Base-by-base conservation (phyloP, 2,888 invertebrate species). In the Euphydryas editha region DNA sequence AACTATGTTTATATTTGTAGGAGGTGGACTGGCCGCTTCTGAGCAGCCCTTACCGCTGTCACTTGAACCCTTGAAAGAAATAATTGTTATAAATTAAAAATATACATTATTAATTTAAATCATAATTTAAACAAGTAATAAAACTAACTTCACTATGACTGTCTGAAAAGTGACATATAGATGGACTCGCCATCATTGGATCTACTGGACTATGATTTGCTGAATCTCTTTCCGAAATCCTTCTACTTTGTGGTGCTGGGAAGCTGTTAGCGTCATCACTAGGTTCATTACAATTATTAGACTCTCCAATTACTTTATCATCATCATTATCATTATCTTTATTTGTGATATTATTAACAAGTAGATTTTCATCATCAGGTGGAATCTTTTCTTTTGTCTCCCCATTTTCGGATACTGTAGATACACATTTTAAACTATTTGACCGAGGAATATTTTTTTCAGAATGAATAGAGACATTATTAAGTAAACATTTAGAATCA, bases 21-120 rank as follows among this genome's bases (percentile, higher is more conserved):
- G 94, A 17, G 95, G 95, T 47, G 96, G 96, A 72, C 95, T 96
- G 65, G 95, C 94, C 36, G 95, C 94, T 77, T 95, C 95, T 75
- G 95, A 96, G 76, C 95, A 94, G 74, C 97, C 97, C 90, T 97
- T 96, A 56, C 97, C 97, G 85, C 97, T 97, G 84, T 97, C 97
- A 84, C 95, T 96, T 67, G 96, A 97, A 70, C 95, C 96, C 95
- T 95, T 80, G 67, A 84, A 85, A 51, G 62, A 30, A 21, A 18
- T 24, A 17, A 18, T 6, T 17, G 46, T 44, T 11, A 13, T 20
- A 55, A 20, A 44, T 30, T 36, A 62, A 59, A 55, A 2, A 67
- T 17, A 30, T 13, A 39, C 15, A 13, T 3, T 3, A 8, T 1
- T 39, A 36, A 39, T 11, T 10, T 39, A 39, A 30, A 30, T 30